Evolutionary conservation across 2,113 vertebrate species (phyloP).

Genomic region (Syngnathus scovelli): DNA sequence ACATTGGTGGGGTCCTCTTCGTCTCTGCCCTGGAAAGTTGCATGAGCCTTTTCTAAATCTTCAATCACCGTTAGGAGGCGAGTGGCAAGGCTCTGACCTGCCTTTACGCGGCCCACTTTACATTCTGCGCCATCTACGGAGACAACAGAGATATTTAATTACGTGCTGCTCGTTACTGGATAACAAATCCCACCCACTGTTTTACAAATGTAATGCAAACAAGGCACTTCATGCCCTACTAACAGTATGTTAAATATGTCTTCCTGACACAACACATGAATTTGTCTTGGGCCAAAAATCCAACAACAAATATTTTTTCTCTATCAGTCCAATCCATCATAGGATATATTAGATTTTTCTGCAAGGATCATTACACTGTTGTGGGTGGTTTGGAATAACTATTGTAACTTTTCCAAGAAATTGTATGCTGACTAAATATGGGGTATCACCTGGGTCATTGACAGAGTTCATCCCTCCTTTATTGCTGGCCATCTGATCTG

Average conservation of each 20-base stretch:
- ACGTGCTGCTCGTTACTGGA: not conserved
- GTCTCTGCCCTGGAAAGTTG: constrained; percentile 71
- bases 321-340: no score
- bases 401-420: not conserved
- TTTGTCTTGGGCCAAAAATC: no score
- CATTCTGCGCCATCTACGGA: constrained; percentile 45
- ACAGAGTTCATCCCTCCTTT: constrained; percentile 45
- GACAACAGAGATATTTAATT: constrained; percentile 6
- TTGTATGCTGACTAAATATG: not conserved
- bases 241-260: no score
- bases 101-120: constrained; percentile 27
- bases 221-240: no score
- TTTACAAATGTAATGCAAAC: no score
- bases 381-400: no score
- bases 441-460: constrained; percentile 54
- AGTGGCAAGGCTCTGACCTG: constrained; percentile 44
- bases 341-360: no score
- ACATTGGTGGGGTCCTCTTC: constrained; percentile 49
- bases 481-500: constrained; percentile 34
- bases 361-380: no score
- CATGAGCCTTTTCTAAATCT: constrained; percentile 76
- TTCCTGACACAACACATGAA: no score
- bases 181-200: not conserved
- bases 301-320: no score
- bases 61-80: constrained; percentile 72